Evolutionary conservation across 2,888 invertebrate genomes (phyloP), one percentile per base, ranked within the genome.

Genomic region (Caenorhabditis sp.): DNA sequence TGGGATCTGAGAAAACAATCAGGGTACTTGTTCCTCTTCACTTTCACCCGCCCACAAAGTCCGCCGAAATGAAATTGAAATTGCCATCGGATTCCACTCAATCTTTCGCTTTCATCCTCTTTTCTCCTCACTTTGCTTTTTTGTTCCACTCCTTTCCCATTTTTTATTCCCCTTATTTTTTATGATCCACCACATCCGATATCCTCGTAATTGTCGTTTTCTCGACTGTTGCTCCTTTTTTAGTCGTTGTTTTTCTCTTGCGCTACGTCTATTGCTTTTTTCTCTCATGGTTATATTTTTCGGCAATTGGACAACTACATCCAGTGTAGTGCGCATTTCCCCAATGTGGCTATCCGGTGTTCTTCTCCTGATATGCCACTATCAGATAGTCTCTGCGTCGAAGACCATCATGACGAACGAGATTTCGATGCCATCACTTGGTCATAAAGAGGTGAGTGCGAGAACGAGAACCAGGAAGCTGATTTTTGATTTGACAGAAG

Each of bases 331-430:
- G 61, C 61, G 24, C 37, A 67, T 20, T 51, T n/a, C n/a, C 65
- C 55, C 67, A 67, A 76, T 76, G 76, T 76, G 76, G 76, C 67
- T 76, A 67, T 67, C 76, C 76, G 76, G 76, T 67, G 76, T 76
- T 67, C 76, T 76, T 61, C 60, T 76, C 76, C 76, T 76, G 76
- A 67, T 76, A 67, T 76, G 76, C 76, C 76, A 76, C 67, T 67
- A 76, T 76, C 76, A 76, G 76, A 53, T 76, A 61, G 67, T 65
- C 58, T 76, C 56, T 50, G 44, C 69, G 20, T 60, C 69, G 51
- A 82, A 82, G 64, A 82, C 70, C 32, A 62, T 78, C 51, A 60
- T 79, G 78, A 82, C 82, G 55, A 78, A 78, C 69, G 78, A 82
- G 70, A 79, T 82, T 56, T 82, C 82, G 18, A 82, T 82, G 78